phyloP scores from a whole-genome alignment of 2,113 vertebrate genomes.

The Scytalopus superciliaris region DNA sequence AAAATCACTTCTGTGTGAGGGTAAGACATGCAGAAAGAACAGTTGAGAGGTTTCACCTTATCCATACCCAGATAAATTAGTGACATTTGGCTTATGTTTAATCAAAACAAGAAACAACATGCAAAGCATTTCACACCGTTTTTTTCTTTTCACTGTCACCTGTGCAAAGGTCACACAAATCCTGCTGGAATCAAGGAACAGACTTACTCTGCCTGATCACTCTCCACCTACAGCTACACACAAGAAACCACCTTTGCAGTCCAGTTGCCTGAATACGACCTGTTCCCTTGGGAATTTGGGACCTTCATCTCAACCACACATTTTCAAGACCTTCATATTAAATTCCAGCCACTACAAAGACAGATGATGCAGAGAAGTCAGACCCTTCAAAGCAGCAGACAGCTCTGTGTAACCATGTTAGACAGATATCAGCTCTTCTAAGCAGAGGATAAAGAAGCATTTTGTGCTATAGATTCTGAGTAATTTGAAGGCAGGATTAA shows the following conservation, averaged over 20 bases:
- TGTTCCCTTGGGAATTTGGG: background rate
- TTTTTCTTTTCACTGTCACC: background rate
- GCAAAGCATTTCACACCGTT: background rate
- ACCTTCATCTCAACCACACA: background rate
- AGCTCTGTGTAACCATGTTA: background rate
- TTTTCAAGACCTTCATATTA: background rate
- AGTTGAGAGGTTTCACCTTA: background rate
- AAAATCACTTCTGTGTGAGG: background rate
- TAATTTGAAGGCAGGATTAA: constrained; percentile 46
- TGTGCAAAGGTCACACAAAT: background rate
- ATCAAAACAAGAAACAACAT: background rate
- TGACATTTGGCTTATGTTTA: background rate
- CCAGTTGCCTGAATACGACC: too few species aligned
- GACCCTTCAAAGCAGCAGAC: background rate
- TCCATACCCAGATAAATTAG: background rate
- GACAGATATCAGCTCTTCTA: background rate
- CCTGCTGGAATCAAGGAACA: background rate
- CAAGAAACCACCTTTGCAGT: background rate
- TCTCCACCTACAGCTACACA: background rate
- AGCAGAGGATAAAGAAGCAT: background rate
- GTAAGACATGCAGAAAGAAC: background rate
- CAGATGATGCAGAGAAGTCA: background rate
- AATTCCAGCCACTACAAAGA: background rate
- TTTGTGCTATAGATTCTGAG: background rate
- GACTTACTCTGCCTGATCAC: background rate